Percentiles rank a stretch among this genome's conserved stretches.
phyloP scores from a whole-genome alignment of 1,140 invertebrate genomes.

The Zaprionus kolodkinae region DNA sequence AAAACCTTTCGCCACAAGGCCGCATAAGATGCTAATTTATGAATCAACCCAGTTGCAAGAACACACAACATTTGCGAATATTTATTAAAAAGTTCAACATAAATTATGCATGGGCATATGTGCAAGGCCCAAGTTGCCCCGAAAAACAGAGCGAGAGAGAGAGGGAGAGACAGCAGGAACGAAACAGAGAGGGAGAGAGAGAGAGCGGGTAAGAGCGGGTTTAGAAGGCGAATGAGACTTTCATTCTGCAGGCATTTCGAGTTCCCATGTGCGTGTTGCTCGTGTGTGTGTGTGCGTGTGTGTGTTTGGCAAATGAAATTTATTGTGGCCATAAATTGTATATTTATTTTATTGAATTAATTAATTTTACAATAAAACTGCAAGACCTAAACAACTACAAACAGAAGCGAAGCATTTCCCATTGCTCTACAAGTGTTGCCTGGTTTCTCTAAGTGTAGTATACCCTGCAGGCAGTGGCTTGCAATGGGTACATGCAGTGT shows the following conservation, averaged over 20 bases:
- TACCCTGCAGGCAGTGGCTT: too few relatives aligned
- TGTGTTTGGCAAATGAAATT: conserved; percentile 51
- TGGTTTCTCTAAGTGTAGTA: not conserved
- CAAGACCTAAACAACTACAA: conserved; percentile 29
- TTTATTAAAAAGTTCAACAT: conserved; percentile 70
- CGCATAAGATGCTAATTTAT: conserved; percentile 45
- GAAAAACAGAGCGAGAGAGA: not conserved
- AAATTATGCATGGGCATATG: conserved; percentile 67
- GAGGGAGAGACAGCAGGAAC: too few relatives aligned
- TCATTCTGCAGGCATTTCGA: conserved; percentile 1
- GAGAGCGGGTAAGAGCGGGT: conserved; percentile 1
- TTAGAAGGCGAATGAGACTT: conserved; percentile 16
- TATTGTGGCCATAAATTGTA: conserved; percentile 68
- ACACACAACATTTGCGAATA: conserved; percentile 45
- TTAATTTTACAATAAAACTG: conserved; percentile 69
- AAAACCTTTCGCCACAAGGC: conserved; percentile 23
- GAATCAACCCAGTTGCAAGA: conserved; percentile 33
- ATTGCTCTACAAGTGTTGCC: not conserved
- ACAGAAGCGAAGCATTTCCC: conserved; percentile 2
- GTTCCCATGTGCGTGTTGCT: not conserved
- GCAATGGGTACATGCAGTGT: not conserved
- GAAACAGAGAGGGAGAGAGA: not conserved
- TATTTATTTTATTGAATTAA: conserved; percentile 73
- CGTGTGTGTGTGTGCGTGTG: conserved; percentile 1
- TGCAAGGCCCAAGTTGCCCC: conserved; percentile 42